phyloP scores from a whole-genome alignment of 1,140 invertebrate species.

The Lethrus apterus region DNA sequence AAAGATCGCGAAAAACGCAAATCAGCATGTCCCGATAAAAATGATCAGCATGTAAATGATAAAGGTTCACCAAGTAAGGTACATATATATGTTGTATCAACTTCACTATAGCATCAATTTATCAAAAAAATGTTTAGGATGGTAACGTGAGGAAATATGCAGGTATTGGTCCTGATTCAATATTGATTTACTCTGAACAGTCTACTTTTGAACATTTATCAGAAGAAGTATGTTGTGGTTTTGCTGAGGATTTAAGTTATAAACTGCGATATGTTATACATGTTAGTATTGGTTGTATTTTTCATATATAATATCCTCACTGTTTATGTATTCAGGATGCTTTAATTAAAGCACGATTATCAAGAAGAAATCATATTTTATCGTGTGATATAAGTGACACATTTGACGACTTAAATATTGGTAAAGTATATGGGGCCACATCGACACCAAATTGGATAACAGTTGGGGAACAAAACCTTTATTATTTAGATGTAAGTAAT shows the following conservation, averaged over 20 bases:
- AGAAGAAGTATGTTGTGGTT: slow-evolving; percentile 29
- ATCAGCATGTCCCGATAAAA: slow-evolving; percentile 17
- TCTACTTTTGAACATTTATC: slow-evolving; percentile 24
- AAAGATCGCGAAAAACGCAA: slow-evolving; percentile 30
- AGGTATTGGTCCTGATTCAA: slow-evolving; percentile 30
- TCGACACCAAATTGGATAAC: slow-evolving; percentile 27
- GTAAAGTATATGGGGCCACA: slow-evolving; percentile 35
- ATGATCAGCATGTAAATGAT: slow-evolving; percentile 17
- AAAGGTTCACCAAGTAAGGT: slow-evolving; percentile 30
- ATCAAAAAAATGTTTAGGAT: slow-evolving; percentile 22
- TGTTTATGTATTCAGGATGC: slow-evolving; percentile 30
- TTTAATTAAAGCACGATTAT: slow-evolving; percentile 31
- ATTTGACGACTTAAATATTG: slow-evolving; percentile 32
- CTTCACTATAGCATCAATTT: slow-evolving; percentile 1
- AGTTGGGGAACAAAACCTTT: slow-evolving; percentile 28
- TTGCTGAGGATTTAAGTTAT: slow-evolving; percentile 38
- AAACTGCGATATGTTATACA: slow-evolving; percentile 37
- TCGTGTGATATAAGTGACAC: slow-evolving; percentile 33
- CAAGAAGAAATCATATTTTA: slow-evolving; percentile 27
- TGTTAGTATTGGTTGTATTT: slow-evolving; percentile 25
- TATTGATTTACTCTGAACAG: slow-evolving; percentile 30
- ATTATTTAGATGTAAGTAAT: slow-evolving; percentile 30
- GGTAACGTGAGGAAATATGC: slow-evolving; percentile 28
- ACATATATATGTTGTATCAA: slow-evolving; percentile 10
- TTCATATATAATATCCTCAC: slow-evolving; percentile 1